These are phyloP conservation scores for Wiebesia pumilae DNA, from an alignment of 1,140 invertebrate species.

Conservation along the genomic window DNA sequence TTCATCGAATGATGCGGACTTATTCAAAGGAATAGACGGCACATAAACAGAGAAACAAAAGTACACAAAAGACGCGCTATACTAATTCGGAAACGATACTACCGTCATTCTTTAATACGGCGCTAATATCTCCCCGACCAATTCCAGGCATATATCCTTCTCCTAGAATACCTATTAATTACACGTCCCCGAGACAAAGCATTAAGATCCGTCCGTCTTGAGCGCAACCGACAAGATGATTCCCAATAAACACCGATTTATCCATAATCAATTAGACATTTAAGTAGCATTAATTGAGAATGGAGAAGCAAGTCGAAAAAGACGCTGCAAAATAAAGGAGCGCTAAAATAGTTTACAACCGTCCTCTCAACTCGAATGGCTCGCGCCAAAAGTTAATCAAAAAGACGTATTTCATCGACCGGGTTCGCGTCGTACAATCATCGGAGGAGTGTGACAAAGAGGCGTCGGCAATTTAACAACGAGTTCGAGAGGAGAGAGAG, in stretches of 20 bases:
- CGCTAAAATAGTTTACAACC: not conserved
- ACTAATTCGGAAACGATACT: not conserved
- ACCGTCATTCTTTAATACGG: not conserved
- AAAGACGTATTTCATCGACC: slow-evolving; percentile 22
- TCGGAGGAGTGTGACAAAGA: slow-evolving; percentile 44
- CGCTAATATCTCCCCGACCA: not conserved
- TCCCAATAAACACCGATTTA: slow-evolving; percentile 3
- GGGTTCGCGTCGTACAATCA: not conserved
- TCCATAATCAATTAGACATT: slow-evolving; percentile 4
- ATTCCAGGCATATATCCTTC: not conserved
- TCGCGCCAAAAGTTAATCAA: slow-evolving; percentile 29
- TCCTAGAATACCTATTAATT: not conserved
- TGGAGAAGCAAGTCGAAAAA: not conserved
- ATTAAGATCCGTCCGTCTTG: not conserved
- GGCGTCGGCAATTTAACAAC: slow-evolving; percentile 37
- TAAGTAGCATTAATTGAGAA: not conserved
- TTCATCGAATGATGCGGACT: too few species aligned
- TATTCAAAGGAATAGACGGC: too few species aligned
- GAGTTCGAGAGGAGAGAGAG: not conserved
- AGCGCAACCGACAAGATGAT: not conserved
- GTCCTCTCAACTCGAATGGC: not conserved
- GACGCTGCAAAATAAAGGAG: not conserved
- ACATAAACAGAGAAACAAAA: too few species aligned
- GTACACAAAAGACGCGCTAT: too few species aligned
- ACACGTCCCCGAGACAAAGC: not conserved